Base-by-base conservation (phyloP, 2,888 invertebrate genomes). In the Erebia aethiops region DNA sequence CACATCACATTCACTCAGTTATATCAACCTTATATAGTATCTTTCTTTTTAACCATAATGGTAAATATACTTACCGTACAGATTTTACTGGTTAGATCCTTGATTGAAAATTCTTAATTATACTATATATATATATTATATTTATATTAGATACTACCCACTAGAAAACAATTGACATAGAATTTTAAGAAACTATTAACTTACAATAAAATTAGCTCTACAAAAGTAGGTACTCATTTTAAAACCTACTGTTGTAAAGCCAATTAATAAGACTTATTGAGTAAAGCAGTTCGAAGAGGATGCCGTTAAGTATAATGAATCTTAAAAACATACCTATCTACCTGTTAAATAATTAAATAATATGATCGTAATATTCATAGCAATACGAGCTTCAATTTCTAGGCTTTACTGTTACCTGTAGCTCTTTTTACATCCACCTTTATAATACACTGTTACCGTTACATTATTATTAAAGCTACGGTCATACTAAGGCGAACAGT, bases 351-450 rank as follows among this genome's bases (percentile, higher is more conserved):
- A 21, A 21, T 56, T 3, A 13, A 69, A 76, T 77, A 78, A 79
- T 84, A 82, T 83, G 80, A 82, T 82, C 79, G 78, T 75, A 78
- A 79, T 75, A 78, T 77, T 82, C 82, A 84, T 85, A 86, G 84
- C 85, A 82, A 82, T 86, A 89, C 87, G 92, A 92, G 92, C 92
- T 92, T 92, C 85, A 88, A 86, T 88, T 85, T 84, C 84, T 90
- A 87, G 85, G 91, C 91, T 90, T 91, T 86, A 77, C 75, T 72
- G 65, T 75, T 72, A 71, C 71, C 70, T 73, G 65, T 75, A 74
- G 69, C 71, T 68, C 73, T 75, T 69, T 68, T 72, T 71, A 74
- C 72, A 72, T 74, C 74, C 76, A 71, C 71, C 68, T 67, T 68
- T 71, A 69, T 70, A 71, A 67, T 64, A 56, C 64, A 65, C 64